Evolutionary conservation across 1,140 invertebrate genomes (phyloP).

Genomic region (Paralvinella palmiformis): DNA sequence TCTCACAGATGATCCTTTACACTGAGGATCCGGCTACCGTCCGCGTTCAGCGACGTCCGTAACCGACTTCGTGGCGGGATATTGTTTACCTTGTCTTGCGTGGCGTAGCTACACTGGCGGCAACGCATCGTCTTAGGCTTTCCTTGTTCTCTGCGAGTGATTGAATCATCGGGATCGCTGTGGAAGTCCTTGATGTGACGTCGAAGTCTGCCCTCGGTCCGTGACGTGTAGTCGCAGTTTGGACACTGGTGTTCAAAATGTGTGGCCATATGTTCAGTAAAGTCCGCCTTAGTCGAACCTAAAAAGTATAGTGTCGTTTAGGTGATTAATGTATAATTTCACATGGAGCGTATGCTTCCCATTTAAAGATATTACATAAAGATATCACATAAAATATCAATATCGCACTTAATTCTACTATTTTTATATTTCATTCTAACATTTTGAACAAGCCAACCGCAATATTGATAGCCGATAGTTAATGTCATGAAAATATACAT

Average conservation of each 20-base stretch:
- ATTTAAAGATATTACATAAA: background rate
- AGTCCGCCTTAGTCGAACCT: conserved; percentile 43
- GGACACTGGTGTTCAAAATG: conserved; percentile 53
- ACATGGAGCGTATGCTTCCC: background rate
- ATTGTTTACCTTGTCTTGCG: conserved; percentile 73
- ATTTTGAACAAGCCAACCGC: background rate
- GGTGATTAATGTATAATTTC: background rate
- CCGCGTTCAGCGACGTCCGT: too few relatives aligned
- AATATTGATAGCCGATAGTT: background rate
- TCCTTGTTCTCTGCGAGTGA: conserved; percentile 17
- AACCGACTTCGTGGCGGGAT: too few relatives aligned
- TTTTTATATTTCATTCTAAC: background rate
- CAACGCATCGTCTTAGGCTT: conserved; percentile 75
- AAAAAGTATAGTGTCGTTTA: background rate
- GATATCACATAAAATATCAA: background rate
- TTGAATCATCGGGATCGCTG: conserved; percentile 27
- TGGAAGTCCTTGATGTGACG: conserved; percentile 58
- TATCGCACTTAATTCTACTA: too few relatives aligned
- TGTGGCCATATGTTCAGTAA: conserved; percentile 54
- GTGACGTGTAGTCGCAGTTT: conserved; percentile 58
- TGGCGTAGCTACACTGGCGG: conserved; percentile 81
- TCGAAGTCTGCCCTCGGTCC: conserved; percentile 57
- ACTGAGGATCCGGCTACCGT: too few relatives aligned
- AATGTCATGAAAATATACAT: too few relatives aligned
- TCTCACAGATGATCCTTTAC: too few relatives aligned